A percentile compares a stretch with the other conserved stretches of the same genome.
Evolutionary conservation across 1,140 invertebrate species (phyloP).

Genomic region (Gryon sp.): DNA sequence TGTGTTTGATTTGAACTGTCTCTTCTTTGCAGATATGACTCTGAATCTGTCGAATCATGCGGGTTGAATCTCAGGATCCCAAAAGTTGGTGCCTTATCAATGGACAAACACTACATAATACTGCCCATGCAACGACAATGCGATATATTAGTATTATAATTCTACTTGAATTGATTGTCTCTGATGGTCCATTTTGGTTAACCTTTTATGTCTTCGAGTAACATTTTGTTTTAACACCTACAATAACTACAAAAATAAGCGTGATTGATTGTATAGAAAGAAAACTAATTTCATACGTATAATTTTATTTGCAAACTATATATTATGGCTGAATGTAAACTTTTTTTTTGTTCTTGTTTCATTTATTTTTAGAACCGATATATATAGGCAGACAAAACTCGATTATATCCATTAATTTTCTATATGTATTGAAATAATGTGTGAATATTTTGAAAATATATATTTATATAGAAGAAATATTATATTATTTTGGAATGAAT

Average conservation of each 20-base stretch:
- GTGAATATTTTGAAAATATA: constrained; percentile 41
- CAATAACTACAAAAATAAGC: constrained; percentile 67
- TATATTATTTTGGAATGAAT: constrained; percentile 40
- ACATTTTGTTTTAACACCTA: too few relatives aligned
- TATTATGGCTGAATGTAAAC: constrained; percentile 68
- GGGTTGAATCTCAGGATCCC: constrained; percentile 79
- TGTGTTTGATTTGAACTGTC: too few relatives aligned
- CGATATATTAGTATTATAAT: too few relatives aligned
- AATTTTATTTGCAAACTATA: constrained; percentile 79
- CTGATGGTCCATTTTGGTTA: too few relatives aligned
- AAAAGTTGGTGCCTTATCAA: constrained; percentile 78
- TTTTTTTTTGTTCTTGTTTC: constrained; percentile 50
- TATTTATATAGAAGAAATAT: constrained; percentile 33
- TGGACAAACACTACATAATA: constrained; percentile 74
- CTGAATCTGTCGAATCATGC: constrained; percentile 80
- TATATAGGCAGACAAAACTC: constrained; percentile 37
- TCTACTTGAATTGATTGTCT: too few relatives aligned
- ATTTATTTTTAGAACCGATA: constrained; percentile 39
- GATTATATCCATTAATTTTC: constrained; percentile 21
- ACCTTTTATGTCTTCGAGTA: constrained; percentile 67
- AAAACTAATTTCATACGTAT: constrained; percentile 80
- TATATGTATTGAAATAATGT: constrained; percentile 32
- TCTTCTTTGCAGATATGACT: constrained; percentile 79
- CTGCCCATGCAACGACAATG: constrained; percentile 79
- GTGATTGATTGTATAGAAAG: constrained; percentile 77